A percentile compares a stretch with the other conserved stretches of the same genome.
These are phyloP conservation scores for Trinectes maculatus DNA, from an alignment of 2,113 vertebrate genomes.

Conservation along the genomic window DNA sequence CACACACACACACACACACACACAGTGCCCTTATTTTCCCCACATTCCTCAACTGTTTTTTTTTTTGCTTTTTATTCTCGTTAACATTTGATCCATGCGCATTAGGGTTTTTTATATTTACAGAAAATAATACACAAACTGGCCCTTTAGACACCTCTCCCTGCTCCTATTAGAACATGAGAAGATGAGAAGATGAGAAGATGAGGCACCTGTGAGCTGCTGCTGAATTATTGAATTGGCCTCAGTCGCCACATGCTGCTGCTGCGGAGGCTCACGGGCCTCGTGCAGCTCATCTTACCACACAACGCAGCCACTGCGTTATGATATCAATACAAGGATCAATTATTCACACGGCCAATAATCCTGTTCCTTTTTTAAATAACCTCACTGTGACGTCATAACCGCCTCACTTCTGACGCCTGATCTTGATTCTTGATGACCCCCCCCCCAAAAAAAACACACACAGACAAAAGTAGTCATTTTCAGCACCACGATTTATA, in stretches of 20 bases:
- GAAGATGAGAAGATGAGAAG: conserved; percentile 78
- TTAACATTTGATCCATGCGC: background rate
- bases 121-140: conserved; percentile 4
- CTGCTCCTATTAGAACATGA: conserved; percentile 54
- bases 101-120: background rate
- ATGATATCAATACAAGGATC: conserved; percentile 81
- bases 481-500: conserved; percentile 31
- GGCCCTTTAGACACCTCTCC: background rate
- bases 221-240: conserved; percentile 86
- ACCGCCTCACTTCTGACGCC: too few relatives aligned
- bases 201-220: conserved; percentile 76
- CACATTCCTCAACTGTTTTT: too few relatives aligned
- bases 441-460: background rate
- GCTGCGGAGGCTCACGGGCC: conserved; percentile 66
- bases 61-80: background rate
- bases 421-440: background rate
- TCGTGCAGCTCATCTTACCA: conserved; percentile 84
- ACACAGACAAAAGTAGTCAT: too few relatives aligned
- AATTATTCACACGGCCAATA: conserved; percentile 78
- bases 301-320: conserved; percentile 70
- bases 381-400: background rate
- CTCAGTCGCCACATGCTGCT: conserved; percentile 83
- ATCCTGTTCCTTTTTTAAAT: conserved; percentile 21
- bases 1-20: background rate
- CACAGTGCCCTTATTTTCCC: background rate